These are phyloP conservation scores for Drosophila kambysellisi DNA, from an alignment of 2,888 invertebrate genomes.

Conservation along the genomic window DNA sequence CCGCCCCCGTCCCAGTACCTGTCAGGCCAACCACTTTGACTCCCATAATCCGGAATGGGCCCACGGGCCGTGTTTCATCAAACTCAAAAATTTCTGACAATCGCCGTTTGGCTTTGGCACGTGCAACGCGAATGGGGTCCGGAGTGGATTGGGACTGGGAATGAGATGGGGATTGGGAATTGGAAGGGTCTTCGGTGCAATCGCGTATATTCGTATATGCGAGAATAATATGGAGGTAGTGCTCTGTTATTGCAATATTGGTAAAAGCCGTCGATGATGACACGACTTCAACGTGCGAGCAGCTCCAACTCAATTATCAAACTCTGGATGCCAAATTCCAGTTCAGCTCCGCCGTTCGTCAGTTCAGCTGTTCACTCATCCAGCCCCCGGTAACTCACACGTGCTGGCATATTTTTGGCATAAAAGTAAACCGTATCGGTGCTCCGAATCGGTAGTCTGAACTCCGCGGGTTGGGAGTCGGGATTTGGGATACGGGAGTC, in stretches of 20 bases:
- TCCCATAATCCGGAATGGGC: conserved; percentile 33
- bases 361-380: conserved; percentile 31
- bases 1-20: not conserved
- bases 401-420: conserved; percentile 47
- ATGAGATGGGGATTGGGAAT: conserved; percentile 4
- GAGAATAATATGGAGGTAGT: conserved; percentile 42
- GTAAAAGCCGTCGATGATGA: conserved; percentile 60
- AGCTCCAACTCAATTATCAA: conserved; percentile 77
- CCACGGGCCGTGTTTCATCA: conserved; percentile 41
- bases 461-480: conserved; percentile 6
- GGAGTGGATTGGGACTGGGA: not conserved
- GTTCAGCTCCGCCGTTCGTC: conserved; percentile 26
- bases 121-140: conserved; percentile 30
- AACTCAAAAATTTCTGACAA: conserved; percentile 50
- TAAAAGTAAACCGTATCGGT: conserved; percentile 37
- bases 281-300: conserved; percentile 56
- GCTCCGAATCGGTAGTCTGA: conserved; percentile 3
- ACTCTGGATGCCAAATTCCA: conserved; percentile 66
- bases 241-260: conserved; percentile 53
- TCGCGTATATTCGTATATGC: conserved; percentile 40
- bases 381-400: conserved; percentile 34
- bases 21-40: conserved; percentile 34
- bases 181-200: conserved; percentile 16
- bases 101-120: conserved; percentile 57
- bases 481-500: conserved; percentile 16